Percentiles rank a stretch among this genome's conserved stretches.
phyloP scores from a whole-genome alignment of 23 tunicate species.

The Ascidia mentula region DNA sequence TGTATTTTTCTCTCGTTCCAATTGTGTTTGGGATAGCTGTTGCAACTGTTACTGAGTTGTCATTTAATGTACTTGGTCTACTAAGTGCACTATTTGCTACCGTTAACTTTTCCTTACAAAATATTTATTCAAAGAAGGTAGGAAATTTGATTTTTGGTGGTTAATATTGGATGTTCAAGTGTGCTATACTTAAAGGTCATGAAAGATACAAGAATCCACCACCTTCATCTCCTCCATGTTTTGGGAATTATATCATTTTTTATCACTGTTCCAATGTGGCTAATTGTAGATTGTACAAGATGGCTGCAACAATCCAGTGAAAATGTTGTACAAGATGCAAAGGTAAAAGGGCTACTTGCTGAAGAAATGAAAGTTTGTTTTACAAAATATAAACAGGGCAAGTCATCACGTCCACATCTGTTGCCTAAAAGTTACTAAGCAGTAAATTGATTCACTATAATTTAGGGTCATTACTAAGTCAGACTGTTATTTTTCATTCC shows the following conservation, averaged over 20 bases:
- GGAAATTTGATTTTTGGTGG: background rate
- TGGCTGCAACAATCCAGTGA: conserved; percentile 26
- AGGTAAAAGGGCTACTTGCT: too few species aligned
- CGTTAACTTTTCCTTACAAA: conserved; percentile 85
- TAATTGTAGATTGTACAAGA: conserved; percentile 49
- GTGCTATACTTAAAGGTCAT: conserved; percentile 66
- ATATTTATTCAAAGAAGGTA: conserved; percentile 71
- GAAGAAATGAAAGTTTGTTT: too few species aligned
- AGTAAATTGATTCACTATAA: too few species aligned
- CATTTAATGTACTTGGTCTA: conserved; percentile 74
- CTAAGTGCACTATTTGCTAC: conserved; percentile 82
- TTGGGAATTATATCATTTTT: conserved; percentile 57
- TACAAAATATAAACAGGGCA: too few species aligned
- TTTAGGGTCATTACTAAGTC: too few species aligned
- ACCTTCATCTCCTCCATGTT: conserved; percentile 58
- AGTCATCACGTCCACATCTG: too few species aligned
- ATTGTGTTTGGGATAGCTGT: conserved; percentile 85
- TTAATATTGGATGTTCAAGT: too few species aligned
- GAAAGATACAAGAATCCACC: conserved; percentile 84
- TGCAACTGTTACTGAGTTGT: conserved; percentile 87
- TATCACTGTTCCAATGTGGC: conserved; percentile 78
- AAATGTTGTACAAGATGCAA: background rate
- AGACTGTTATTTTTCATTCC: too few species aligned
- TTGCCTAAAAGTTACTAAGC: too few species aligned
- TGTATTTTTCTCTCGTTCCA: conserved; percentile 85